Conservation (phyloP, 2,113 vertebrate genomes). For the Channa argus region DNA sequence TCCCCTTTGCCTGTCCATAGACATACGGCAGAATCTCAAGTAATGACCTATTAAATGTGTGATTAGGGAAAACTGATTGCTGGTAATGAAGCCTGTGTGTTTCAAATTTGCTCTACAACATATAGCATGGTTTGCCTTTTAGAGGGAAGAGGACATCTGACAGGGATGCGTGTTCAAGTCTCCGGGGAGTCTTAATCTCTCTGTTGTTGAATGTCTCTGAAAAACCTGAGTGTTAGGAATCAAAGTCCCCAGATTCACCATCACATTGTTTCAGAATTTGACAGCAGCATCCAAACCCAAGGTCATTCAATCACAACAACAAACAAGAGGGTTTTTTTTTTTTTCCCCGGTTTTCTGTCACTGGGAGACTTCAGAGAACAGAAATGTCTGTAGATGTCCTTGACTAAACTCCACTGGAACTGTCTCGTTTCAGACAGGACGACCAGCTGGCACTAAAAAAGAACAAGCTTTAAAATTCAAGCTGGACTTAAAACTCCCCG, state of each 20-base stretch:
- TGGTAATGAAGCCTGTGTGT: constrained; percentile 20
- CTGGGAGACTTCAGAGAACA: constrained; percentile 42
- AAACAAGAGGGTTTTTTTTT: constrained; percentile 32
- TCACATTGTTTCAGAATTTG: constrained; percentile 45
- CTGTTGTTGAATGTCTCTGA: constrained; percentile 21
- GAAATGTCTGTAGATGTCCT: constrained; percentile 51
- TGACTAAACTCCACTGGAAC: constrained; percentile 42
- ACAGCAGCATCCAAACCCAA: constrained; percentile 61
- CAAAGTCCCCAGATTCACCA: constrained; percentile 43
- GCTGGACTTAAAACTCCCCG: constrained; percentile 19
- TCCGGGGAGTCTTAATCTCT: constrained; percentile 39
- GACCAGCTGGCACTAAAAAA: constrained; percentile 35
- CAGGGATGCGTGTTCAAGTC: constrained; percentile 10
- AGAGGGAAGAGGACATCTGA: constrained; percentile 34
- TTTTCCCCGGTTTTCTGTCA: constrained; percentile 21
- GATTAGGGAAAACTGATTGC: background rate
- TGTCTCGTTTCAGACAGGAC: constrained; percentile 26
- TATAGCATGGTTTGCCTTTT: constrained; percentile 3
- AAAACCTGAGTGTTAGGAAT: constrained; percentile 36
- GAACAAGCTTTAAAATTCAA: constrained; percentile 33
- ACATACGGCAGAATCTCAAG: background rate
- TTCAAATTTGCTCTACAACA: constrained; percentile 3
- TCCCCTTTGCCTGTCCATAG: no score
- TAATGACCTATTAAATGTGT: constrained; percentile 21
- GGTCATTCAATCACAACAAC: constrained; percentile 52